A percentile compares a stretch with the other conserved stretches of the same genome.
Evolutionary conservation across 1,140 invertebrate species (phyloP).

Genomic region (Drosophila tristis): DNA sequence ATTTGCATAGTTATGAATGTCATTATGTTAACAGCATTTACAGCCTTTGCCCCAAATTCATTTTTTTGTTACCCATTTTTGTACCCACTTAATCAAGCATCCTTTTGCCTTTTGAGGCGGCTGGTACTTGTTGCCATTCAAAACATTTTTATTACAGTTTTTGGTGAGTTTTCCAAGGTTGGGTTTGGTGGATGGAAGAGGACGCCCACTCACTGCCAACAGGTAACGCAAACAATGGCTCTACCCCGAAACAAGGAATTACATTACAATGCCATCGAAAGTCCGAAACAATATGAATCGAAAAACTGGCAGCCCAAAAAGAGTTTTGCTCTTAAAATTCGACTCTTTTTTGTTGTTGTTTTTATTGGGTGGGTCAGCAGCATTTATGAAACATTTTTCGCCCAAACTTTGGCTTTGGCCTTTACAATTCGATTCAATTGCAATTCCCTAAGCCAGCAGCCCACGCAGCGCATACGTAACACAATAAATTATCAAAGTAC

Average conservation of each 20-base stretch:
- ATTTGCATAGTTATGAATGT: slow-evolving; percentile 37
- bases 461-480: slow-evolving; percentile 65
- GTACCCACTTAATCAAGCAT: neutral
- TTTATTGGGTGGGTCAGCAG: slow-evolving; percentile 5
- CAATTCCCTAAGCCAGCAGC: slow-evolving; percentile 32
- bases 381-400: slow-evolving; percentile 43
- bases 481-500: slow-evolving; percentile 67
- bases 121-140: slow-evolving; percentile 65
- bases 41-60: slow-evolving; percentile 11
- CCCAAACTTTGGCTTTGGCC: neutral
- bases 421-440: slow-evolving; percentile 58
- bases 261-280: slow-evolving; percentile 50
- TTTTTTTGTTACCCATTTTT: neutral
- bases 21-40: slow-evolving; percentile 11
- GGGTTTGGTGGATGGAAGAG: neutral
- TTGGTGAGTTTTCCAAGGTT: slow-evolving; percentile 9
- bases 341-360: slow-evolving; percentile 5
- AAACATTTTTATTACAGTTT: slow-evolving; percentile 66
- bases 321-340: no score
- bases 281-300: slow-evolving; percentile 43
- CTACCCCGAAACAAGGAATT: slow-evolving; percentile 42
- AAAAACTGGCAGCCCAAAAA: slow-evolving; percentile 24
- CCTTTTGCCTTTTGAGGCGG: neutral
- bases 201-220: slow-evolving; percentile 25
- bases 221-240: slow-evolving; percentile 57